Base-by-base conservation (phyloP, 2,113 vertebrate genomes). In the Collichthys lucidus region DNA sequence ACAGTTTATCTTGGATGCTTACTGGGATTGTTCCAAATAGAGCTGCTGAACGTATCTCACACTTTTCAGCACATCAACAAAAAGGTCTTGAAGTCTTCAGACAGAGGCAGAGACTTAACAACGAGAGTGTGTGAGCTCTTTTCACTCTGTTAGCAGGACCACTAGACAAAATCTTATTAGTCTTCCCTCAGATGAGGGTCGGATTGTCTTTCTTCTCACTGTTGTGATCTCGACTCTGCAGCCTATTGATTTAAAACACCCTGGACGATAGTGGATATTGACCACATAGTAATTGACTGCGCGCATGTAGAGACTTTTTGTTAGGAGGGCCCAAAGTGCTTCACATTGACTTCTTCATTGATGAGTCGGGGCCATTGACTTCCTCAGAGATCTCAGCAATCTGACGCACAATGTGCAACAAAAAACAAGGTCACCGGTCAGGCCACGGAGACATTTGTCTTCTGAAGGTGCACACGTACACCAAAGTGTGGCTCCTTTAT, bases 321-420 rank as follows among this genome's bases (percentile, higher is more conserved):
- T 88, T 71, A 15, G 29, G 47, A 29, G 22, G 50, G 22, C 49
- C 62, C 73, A 89, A 74, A 90, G 86, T 83, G 87, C 76, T 79
- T 77, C 77, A 49, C 87, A 91, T 81, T 72, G 90, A 91, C 75
- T 69, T 74, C 64, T 61, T 69, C 73, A 86, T 79, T 59, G 80
- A 89, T 55, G 83, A 80, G 76, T 17, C 29, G 9, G 35, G n/a
- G 52, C 68, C 62, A 77, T 69, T 80, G 80, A 88, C 64, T 71
- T 88, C 57, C 61, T 67, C 69, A 22, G 20, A 56, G 42, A 80
- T 77, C 68, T 62, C 19, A 50, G 61, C 19, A 31, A 79, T 82
- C 63, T 49, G 57, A 81, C 62, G 22, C 50, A 44, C 52, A 40
- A n/a, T 3, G 4, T 24, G 26, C 44, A 63, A 86, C 77, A 77